Evolutionary conservation across 1,140 invertebrate species (phyloP).

Genomic region (Drosophila guanche): DNA sequence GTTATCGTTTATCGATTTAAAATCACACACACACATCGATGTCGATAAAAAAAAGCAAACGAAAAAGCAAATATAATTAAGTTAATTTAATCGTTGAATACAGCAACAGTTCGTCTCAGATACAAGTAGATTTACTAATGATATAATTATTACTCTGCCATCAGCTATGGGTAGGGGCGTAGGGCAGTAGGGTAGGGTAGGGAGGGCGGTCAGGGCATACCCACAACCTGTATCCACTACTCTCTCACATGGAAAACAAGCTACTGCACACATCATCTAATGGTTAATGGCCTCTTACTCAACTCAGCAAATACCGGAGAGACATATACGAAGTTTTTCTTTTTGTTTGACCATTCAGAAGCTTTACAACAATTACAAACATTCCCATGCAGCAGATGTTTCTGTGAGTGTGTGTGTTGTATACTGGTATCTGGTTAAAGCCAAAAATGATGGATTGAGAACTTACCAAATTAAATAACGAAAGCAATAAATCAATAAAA

Average conservation of each 20-base stretch:
- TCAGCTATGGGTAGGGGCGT: not conserved
- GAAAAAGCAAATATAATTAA: slow-evolving; percentile 52
- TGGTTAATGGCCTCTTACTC: slow-evolving; percentile 5
- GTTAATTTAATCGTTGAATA: slow-evolving; percentile 46
- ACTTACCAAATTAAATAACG: slow-evolving; percentile 42
- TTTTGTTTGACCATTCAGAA: slow-evolving; percentile 41
- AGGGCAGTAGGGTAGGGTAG: not conserved
- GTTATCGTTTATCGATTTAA: slow-evolving; percentile 31
- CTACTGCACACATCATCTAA: slow-evolving; percentile 4
- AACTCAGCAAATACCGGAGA: slow-evolving; percentile 26
- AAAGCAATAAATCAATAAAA: slow-evolving; percentile 26
- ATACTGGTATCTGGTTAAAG: not conserved
- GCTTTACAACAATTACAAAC: slow-evolving; percentile 69
- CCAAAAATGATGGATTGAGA: not conserved
- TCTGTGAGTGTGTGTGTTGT: slow-evolving; percentile 18
- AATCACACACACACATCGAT: slow-evolving; percentile 17
- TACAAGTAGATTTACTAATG: not conserved
- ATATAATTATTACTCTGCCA: not conserved
- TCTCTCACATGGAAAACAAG: slow-evolving; percentile 41
- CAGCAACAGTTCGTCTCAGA: slow-evolving; percentile 18
- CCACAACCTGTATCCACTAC: slow-evolving; percentile 28
- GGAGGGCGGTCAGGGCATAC: not conserved
- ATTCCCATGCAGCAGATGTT: slow-evolving; percentile 64
- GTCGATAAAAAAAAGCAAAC: slow-evolving; percentile 48
- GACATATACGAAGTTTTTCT: slow-evolving; percentile 6